Evolutionary conservation across 2,797 vertebrate genomes (phyloP), one percentile per base, ranked within the genome.

Genomic region (Loriculus beryllinus): DNA sequence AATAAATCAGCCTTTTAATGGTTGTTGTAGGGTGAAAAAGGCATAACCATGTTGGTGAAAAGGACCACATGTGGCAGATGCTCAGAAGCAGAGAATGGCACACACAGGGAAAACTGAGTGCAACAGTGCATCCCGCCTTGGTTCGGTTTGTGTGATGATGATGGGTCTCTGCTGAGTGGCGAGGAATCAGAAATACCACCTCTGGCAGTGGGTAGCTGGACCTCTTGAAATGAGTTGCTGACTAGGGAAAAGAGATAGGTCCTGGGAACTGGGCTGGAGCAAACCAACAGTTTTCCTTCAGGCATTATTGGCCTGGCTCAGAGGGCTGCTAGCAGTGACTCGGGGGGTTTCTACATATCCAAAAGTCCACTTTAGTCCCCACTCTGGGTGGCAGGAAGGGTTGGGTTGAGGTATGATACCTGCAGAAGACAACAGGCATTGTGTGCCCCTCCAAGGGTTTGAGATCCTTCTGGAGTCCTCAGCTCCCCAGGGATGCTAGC

Each of bases 41-140:
- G 26, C 15, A 18, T 64, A 76, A 48, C 3, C 3, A n/a, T 29
- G 18, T 80, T 77, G 20, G 37, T 90, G 85, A 68, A 77, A 82
- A 75, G 23, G 28, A 31, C 9, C 12, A 2, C 6, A 9, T 2
- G 7, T 23, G 40, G 40, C 49, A 76, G 47, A 15, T 29, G 4
- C 17, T 49, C 28, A 47, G 42, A 59, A 78, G 37, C 6, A 59
- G 26, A 62, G 20, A 9, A 16, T 51, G 16, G 25, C 17, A 20
- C 2, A 3, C 7, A 5, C 11, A 31, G 26, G 40, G 65, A 56
- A 83, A 75, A 49, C 3, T 26, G 0, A 14, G 13, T 0, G 1
- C 17, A 25, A 74, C 51, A 64, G 23, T 21, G 31, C 31, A n/a
- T 39, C 2, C 7, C 10, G 39, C 16, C 5, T 82, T 17, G 10